phyloP scores from a whole-genome alignment of 2,888 invertebrate genomes.

The Orthosia incerta region DNA sequence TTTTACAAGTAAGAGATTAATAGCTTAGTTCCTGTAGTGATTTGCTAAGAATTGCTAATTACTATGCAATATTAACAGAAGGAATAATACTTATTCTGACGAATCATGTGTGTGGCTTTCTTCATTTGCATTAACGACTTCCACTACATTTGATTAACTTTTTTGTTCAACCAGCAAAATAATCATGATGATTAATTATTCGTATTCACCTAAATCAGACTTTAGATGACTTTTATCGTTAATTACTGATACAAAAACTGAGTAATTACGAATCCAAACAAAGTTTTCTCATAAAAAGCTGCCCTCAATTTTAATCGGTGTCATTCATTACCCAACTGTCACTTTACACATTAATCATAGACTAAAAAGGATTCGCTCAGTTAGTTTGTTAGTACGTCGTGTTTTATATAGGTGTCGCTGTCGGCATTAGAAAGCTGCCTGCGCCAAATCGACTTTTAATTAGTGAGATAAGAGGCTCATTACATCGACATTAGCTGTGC shows the following conservation, averaged over 20 bases:
- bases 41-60: conserved; percentile 5
- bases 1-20: not conserved
- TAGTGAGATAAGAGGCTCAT: conserved; percentile 89
- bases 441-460: conserved; percentile 90
- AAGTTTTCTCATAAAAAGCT: conserved; percentile 59
- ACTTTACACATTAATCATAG: conserved; percentile 79
- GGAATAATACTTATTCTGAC: conserved; percentile 25
- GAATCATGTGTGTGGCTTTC: conserved; percentile 45
- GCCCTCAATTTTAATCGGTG: conserved; percentile 60
- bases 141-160: conserved; percentile 50
- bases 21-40: not conserved
- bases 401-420: conserved; percentile 68
- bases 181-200: conserved; percentile 62
- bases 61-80: conserved; percentile 12
- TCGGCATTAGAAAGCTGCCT: conserved; percentile 83
- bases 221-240: conserved; percentile 62
- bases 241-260: conserved; percentile 60
- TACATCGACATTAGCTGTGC: conserved; percentile 86
- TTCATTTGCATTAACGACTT: conserved; percentile 50
- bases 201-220: conserved; percentile 58
- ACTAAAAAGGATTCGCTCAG: conserved; percentile 80
- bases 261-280: conserved; percentile 63
- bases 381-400: conserved; percentile 76
- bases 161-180: conserved; percentile 43
- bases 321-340: conserved; percentile 74